Conservation (phyloP, 2,888 invertebrate genomes). For the Sussaba pulchella region DNA sequence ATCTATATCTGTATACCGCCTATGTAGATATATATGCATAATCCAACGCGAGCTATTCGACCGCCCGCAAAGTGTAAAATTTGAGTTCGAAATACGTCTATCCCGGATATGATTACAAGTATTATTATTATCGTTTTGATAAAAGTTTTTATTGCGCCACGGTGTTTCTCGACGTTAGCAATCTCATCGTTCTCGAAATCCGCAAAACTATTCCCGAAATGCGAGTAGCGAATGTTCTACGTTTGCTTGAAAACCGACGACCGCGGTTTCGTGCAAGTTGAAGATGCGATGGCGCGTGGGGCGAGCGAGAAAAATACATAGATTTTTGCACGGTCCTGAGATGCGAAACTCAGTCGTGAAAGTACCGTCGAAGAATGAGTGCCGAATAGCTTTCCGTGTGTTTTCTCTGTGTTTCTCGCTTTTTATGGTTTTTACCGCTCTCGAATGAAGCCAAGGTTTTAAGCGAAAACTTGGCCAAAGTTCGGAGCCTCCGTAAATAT, state of each 20-base stretch:
- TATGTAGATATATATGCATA: not conserved
- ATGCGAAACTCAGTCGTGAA: slow-evolving; percentile 27
- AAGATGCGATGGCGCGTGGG: not conserved
- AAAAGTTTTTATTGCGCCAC: slow-evolving; percentile 31
- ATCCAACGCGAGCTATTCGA: not conserved
- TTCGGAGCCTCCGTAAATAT: slow-evolving; percentile 75
- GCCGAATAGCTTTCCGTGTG: slow-evolving; percentile 47
- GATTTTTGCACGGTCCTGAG: slow-evolving; percentile 34
- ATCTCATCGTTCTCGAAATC: slow-evolving; percentile 1
- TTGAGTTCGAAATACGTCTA: not conserved
- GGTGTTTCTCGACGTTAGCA: slow-evolving; percentile 22
- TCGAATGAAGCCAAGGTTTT: slow-evolving; percentile 52
- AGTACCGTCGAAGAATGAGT: slow-evolving; percentile 51
- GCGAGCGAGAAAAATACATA: slow-evolving; percentile 4
- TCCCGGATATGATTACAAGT: slow-evolving; percentile 30
- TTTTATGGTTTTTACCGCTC: slow-evolving; percentile 28
- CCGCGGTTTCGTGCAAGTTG: too few species aligned
- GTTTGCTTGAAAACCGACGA: slow-evolving; percentile 4
- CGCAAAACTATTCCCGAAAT: slow-evolving; percentile 3
- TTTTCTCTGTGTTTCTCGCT: not conserved
- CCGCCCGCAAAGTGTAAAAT: slow-evolving; percentile 15
- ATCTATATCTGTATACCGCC: too few species aligned
- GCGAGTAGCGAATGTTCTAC: slow-evolving; percentile 4
- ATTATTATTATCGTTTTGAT: slow-evolving; percentile 28
- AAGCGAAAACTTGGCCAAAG: slow-evolving; percentile 70